Base-by-base conservation (phyloP, 2,797 vertebrate species). In the Typhlichthys subterraneus region DNA sequence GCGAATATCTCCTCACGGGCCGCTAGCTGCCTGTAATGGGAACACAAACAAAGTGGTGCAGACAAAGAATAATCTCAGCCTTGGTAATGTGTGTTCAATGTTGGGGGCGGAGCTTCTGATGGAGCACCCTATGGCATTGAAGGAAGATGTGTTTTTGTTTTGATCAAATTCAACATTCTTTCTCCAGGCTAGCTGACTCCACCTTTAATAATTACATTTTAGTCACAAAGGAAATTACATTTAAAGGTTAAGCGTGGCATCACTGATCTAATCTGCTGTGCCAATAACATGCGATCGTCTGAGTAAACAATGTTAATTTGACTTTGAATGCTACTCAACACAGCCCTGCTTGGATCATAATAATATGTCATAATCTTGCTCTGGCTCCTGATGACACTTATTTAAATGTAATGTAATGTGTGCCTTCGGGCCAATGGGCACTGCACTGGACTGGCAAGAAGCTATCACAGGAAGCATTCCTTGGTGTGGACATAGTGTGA, bases 241-340 rank as follows among this genome's bases (percentile, higher is more conserved):
- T 60, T 53, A 78, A 77, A 84, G 80, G 82, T 86, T 83, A 77
- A 82, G 68, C 45, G 5, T 48, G 63, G 57, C 77, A 52, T 63
- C 45, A 0, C 55, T 50, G 72, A 59, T 52, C 69, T 79, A 77
- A 85, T 76, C 72, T 58, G 38, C 53, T 46, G 63, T 46, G 12
- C 70, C 68, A 13, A 45, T 83, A 82, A 85, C 73, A 81, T 45
- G 45, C 45, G 58, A 87, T 84, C 75, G 63, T 72, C 76, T 73
- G 65, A 71, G 62, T 70, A 82, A 88, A 85, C 81, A 76, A 61
- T 67, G 48, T 14, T 47, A 13, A 17, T 65, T 77, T 83, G 79
- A 85, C 87, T 85, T 75, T 73, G 68, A 56, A 65, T 46, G 53
- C 70, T 56, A 73, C 70, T 73, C 42, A 78, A 5, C 59, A 69